Conservation (phyloP, 2,113 vertebrate species). For the Varanus komodoensis region DNA sequence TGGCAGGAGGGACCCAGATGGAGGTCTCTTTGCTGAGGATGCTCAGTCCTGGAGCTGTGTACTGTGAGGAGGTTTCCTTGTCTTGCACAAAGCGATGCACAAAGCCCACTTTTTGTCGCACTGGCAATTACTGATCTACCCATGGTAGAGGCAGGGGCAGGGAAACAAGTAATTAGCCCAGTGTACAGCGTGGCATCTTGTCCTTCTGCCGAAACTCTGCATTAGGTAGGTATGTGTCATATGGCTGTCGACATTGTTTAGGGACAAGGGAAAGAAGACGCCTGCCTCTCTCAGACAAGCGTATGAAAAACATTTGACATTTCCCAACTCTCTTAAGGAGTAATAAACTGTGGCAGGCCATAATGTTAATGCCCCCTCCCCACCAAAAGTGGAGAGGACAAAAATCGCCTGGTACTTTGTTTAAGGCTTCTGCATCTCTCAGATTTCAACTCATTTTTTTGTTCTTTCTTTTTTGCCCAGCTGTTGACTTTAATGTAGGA, state of each 20-base stretch:
- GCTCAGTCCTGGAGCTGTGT: neutral
- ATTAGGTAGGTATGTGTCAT: slow-evolving; percentile 46
- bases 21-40: too few relatives aligned
- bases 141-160: slow-evolving; percentile 13
- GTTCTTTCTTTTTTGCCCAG: neutral
- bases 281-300: slow-evolving; percentile 53
- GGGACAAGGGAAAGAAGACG: neutral
- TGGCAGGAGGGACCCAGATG: too few relatives aligned
- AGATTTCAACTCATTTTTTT: neutral
- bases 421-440: slow-evolving; percentile 24
- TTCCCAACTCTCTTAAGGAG: slow-evolving; percentile 40
- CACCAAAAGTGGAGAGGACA: neutral
- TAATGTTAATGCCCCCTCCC: slow-evolving; percentile 37
- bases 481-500: slow-evolving; percentile 33
- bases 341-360: slow-evolving; percentile 51
- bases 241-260: slow-evolving; percentile 48
- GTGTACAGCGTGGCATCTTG: slow-evolving; percentile 1
- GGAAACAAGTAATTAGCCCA: slow-evolving; percentile 51
- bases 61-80: slow-evolving; percentile 20
- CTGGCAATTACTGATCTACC: slow-evolving; percentile 48
- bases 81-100: neutral
- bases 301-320: slow-evolving; percentile 47
- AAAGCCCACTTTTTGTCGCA: neutral
- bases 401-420: slow-evolving; percentile 7
- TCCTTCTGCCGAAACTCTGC: slow-evolving; percentile 29